These are phyloP conservation scores for Pelmatolapia mariae DNA, from an alignment of 2,113 vertebrate species.

Conservation along the genomic window DNA sequence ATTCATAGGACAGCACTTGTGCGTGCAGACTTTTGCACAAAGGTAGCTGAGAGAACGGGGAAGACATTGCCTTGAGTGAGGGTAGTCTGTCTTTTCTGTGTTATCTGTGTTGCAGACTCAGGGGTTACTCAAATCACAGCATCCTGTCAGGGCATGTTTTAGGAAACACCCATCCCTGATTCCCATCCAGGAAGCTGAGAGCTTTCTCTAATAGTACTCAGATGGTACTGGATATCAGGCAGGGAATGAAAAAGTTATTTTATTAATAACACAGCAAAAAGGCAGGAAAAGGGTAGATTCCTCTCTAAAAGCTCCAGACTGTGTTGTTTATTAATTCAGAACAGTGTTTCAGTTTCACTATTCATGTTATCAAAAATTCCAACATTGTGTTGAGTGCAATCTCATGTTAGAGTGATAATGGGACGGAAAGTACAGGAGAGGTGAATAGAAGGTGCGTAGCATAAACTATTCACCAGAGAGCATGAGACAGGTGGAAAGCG, in stretches of 20 bases:
- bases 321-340: slow-evolving; percentile 79
- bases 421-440: slow-evolving; percentile 53
- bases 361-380: slow-evolving; percentile 77
- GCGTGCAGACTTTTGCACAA: slow-evolving; percentile 35
- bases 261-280: slow-evolving; percentile 58
- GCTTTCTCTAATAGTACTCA: slow-evolving; percentile 60
- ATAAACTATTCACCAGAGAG: slow-evolving; percentile 74
- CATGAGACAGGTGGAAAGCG: slow-evolving; percentile 34
- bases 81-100: slow-evolving; percentile 35
- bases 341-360: slow-evolving; percentile 73
- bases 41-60: slow-evolving; percentile 1
- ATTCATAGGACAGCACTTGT: not conserved
- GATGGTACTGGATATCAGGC: slow-evolving; percentile 31
- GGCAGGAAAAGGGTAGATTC: slow-evolving; percentile 40
- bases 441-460: slow-evolving; percentile 40
- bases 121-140: slow-evolving; percentile 54
- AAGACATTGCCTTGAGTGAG: slow-evolving; percentile 2
- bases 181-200: slow-evolving; percentile 44
- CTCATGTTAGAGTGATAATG: slow-evolving; percentile 71
- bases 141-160: slow-evolving; percentile 38
- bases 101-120: slow-evolving; percentile 42
- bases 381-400: slow-evolving; percentile 76
- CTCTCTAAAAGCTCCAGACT: slow-evolving; percentile 66
- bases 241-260: slow-evolving; percentile 65
- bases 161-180: slow-evolving; percentile 36